Percentiles rank a stretch among this genome's conserved stretches.
These are phyloP conservation scores for Erethizon dorsatum DNA, from an alignment of 2,797 vertebrate genomes.

Conservation along the genomic window DNA sequence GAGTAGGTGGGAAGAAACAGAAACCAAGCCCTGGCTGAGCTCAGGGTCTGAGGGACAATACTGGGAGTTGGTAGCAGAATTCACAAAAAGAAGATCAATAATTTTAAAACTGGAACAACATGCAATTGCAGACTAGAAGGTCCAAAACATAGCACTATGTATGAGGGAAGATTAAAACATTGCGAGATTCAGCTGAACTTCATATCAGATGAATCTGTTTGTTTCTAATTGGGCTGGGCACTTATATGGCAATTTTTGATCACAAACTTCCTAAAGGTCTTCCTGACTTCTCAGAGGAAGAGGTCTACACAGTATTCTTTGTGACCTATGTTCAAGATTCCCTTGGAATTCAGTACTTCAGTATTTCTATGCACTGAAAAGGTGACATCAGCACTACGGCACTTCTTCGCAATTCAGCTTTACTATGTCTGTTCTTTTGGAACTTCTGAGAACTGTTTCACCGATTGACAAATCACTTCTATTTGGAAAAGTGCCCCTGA, in stretches of 20 bases:
- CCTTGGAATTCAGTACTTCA: neutral
- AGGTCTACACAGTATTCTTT: neutral
- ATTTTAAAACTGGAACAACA: neutral
- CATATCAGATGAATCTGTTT: neutral
- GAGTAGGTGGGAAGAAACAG: neutral
- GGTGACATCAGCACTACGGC: neutral
- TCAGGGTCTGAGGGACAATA: neutral
- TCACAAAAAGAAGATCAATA: slow-evolving; percentile 4
- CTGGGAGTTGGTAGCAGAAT: neutral
- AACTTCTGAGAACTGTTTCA: slow-evolving; percentile 15
- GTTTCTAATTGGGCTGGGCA: neutral
- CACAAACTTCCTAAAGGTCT: neutral
- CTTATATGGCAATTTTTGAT: neutral
- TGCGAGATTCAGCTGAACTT: neutral
- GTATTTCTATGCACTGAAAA: neutral
- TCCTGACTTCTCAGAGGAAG: neutral
- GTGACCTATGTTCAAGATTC: neutral
- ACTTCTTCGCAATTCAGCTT: neutral
- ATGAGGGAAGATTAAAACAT: neutral
- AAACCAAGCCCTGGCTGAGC: neutral
- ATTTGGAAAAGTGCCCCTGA: slow-evolving; percentile 5
- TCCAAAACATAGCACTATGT: neutral
- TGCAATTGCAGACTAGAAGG: neutral
- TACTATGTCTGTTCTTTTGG: neutral
- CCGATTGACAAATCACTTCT: neutral